Evolutionary conservation across 2,113 vertebrate genomes (phyloP), one percentile per base, ranked within the genome.

Genomic region (Tapirus terrestris): DNA sequence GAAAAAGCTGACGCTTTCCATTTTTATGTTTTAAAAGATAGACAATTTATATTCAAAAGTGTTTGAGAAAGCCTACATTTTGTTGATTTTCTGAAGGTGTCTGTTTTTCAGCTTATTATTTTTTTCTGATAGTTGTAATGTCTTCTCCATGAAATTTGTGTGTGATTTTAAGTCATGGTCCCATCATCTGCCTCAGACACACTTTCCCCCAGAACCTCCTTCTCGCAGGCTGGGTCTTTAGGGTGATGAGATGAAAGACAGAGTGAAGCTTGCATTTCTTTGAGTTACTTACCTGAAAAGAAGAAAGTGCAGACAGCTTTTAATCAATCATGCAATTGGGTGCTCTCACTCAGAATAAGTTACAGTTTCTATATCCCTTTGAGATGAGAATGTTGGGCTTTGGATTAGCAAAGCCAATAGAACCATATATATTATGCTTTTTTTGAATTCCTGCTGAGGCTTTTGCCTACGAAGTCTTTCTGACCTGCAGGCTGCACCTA

Each of bases 281-380:
- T 48, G 29, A 93, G 56, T 82, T 79, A 92, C 90, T 96, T 96
- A 87, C 82, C 94, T 94, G 73, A n/a, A 93, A 84, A 97, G 76
- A 23, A 89, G 76, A 88, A 94, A 68, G 56, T 61, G 51, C 81
- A 86, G 87, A 94, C 93, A 97, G 87, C 51, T 88, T 96, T 93
- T 96, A 97, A 94, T 84, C 96, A 94, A 67, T 97, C 94, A 91
- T 56, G 61, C 6, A 85, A 84, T 65, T 67, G 53, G 84, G 58
- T 94, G 88, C 94, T 84, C 51, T 96, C 72, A 88, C 63, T 94
- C 65, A 94, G 76, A 91, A 76, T 53, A 95, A 90, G 85, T 94
- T 94, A 92, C 12, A n/a, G 43, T 93, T 92, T 75, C 82, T 51
- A 27, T 51, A 95, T 82, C 18, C 61, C 43, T 95, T 92, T 87